Percentiles rank a stretch among this genome's conserved stretches.
Conservation (phyloP, 2,113 vertebrate species). For the Addax nasomaculatus region DNA sequence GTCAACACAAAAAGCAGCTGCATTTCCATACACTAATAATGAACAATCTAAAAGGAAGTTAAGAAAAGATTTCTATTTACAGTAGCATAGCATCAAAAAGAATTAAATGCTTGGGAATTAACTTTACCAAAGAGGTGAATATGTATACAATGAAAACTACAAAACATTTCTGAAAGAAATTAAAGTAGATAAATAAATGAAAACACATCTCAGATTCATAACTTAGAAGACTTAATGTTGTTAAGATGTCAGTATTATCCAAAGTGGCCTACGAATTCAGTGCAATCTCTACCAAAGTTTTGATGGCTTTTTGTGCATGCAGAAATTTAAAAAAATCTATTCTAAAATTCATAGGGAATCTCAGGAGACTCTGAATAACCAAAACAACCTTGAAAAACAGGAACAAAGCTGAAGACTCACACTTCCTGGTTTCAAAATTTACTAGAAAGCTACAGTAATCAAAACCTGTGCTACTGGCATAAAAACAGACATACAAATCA, state of each 20-base stretch:
- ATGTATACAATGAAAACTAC: background rate
- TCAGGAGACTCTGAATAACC: background rate
- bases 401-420: background rate
- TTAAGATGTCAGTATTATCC: background rate
- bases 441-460: conserved; percentile 5
- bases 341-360: background rate
- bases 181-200: background rate
- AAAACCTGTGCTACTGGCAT: background rate
- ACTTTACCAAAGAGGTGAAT: background rate
- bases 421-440: background rate
- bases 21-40: background rate
- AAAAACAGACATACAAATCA: background rate
- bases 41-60: background rate
- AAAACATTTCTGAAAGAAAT: background rate
- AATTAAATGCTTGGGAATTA: background rate
- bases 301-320: background rate
- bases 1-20: background rate
- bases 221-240: background rate
- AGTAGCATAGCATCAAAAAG: background rate
- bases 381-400: background rate
- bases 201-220: background rate
- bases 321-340: background rate
- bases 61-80: background rate
- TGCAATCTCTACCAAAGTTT: background rate
- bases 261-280: background rate